Percentiles rank a stretch among this genome's conserved stretches.
Conservation (phyloP, 2,888 invertebrate species). For the Homarus gammarus region DNA sequence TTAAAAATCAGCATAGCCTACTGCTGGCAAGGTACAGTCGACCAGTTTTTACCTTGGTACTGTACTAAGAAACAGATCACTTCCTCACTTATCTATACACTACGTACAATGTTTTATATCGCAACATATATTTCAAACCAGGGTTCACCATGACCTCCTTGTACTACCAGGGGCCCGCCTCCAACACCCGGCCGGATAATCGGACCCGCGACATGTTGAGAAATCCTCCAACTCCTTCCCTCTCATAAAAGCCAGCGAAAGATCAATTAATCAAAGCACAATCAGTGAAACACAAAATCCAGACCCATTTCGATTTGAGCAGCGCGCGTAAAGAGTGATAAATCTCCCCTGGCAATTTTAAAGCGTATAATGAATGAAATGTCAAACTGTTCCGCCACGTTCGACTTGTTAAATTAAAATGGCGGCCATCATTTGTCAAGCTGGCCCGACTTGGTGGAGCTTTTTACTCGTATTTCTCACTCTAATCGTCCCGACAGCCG, state of each 20-base stretch:
- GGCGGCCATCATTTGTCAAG: constrained; percentile 72
- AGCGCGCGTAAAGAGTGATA: constrained; percentile 61
- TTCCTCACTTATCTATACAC: too few relatives aligned
- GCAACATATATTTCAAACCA: too few relatives aligned
- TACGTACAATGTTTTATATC: too few relatives aligned
- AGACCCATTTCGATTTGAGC: constrained; percentile 51
- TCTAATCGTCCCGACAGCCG: constrained; percentile 55
- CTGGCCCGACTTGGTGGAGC: constrained; percentile 62
- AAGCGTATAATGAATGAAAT: constrained; percentile 73
- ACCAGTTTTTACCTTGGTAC: too few relatives aligned
- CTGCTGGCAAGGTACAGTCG: too few relatives aligned
- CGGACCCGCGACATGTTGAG: constrained; percentile 5
- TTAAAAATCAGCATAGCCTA: too few relatives aligned
- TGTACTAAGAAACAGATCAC: too few relatives aligned
- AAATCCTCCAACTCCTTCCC: constrained; percentile 32
- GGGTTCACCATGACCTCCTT: background rate
- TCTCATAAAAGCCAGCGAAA: constrained; percentile 29
- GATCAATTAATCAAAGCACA: constrained; percentile 68
- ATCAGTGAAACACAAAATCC: constrained; percentile 65
- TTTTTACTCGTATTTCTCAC: constrained; percentile 69
- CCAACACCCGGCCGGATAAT: background rate
- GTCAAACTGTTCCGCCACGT: constrained; percentile 73
- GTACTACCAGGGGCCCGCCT: background rate
- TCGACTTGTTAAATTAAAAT: constrained; percentile 74
- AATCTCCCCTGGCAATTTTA: constrained; percentile 70